Conservation (phyloP, 2,888 invertebrate species). For the Neelides folsomi region DNA sequence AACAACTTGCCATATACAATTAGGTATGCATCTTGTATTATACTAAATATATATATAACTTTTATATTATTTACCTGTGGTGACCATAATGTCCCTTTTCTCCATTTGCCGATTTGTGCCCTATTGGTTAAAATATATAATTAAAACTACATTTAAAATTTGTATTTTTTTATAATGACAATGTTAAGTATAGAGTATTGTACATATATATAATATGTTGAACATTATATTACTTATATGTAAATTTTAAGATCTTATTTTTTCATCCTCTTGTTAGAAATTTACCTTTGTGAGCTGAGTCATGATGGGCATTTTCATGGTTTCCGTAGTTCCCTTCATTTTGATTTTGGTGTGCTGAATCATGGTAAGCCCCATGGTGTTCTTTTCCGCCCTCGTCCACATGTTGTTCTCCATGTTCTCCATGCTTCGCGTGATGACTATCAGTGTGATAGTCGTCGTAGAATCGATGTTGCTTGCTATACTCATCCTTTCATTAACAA, state of each 20-base stretch:
- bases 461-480: conserved; percentile 28
- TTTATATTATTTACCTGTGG: too few species aligned
- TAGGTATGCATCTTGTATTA: too few species aligned
- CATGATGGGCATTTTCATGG: conserved; percentile 14
- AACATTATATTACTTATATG: too few species aligned
- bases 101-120: conserved; percentile 8
- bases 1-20: too few species aligned
- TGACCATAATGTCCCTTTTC: conserved; percentile 1
- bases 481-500: conserved; percentile 19
- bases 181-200: too few species aligned
- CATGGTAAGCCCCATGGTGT: conserved; percentile 12
- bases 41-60: too few species aligned
- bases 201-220: too few species aligned
- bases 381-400: conserved; percentile 22
- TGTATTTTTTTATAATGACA: too few species aligned
- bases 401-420: conserved; percentile 27
- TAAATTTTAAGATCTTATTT: too few species aligned
- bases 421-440: conserved; percentile 20
- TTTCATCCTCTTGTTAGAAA: too few species aligned
- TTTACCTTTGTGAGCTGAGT: conserved; percentile 6
- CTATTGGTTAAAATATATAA: background rate
- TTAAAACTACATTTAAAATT: too few species aligned
- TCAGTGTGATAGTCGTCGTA: conserved; percentile 31
- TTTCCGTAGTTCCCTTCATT: conserved; percentile 12
- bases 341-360: conserved; percentile 6